A percentile compares a stretch with the other conserved stretches of the same genome.
These are phyloP conservation scores for Trimorus sp. DNA, from an alignment of 2,888 invertebrate species.

Conservation along the genomic window DNA sequence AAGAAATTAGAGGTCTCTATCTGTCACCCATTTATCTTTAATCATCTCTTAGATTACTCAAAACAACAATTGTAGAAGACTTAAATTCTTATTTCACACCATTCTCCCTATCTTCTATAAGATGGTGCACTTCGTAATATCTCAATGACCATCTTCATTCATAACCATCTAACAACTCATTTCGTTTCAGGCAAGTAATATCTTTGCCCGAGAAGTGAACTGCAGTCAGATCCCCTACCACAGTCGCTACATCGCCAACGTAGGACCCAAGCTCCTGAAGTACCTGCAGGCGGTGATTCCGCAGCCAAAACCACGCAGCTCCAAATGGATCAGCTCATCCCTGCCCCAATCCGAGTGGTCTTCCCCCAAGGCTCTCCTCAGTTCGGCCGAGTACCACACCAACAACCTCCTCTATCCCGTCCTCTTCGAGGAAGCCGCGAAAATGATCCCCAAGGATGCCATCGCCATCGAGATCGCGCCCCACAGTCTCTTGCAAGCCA, in stretches of 20 bases:
- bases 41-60: too few species aligned
- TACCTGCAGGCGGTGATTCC: slow-evolving; percentile 86
- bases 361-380: slow-evolving; percentile 84
- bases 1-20: slow-evolving; percentile 82
- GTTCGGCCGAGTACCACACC: slow-evolving; percentile 94
- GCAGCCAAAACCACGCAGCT: slow-evolving; percentile 86
- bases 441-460: slow-evolving; percentile 90
- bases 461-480: slow-evolving; percentile 95
- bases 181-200: slow-evolving; percentile 84
- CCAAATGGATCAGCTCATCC: slow-evolving; percentile 93
- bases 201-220: slow-evolving; percentile 92
- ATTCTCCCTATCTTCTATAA: too few species aligned
- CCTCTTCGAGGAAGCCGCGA: slow-evolving; percentile 91
- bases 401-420: slow-evolving; percentile 89
- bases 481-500: slow-evolving; percentile 93
- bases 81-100: too few species aligned
- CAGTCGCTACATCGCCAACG: slow-evolving; percentile 89
- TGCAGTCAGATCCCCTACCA: slow-evolving; percentile 96
- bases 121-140: too few species aligned
- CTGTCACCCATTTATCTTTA: not conserved
- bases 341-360: slow-evolving; percentile 89
- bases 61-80: too few species aligned
- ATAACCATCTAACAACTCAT: not conserved
- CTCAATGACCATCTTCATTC: too few species aligned
- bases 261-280: slow-evolving; percentile 86